phyloP scores from a whole-genome alignment of 1,140 invertebrate species.

The Pemphigus obesinymphae region DNA sequence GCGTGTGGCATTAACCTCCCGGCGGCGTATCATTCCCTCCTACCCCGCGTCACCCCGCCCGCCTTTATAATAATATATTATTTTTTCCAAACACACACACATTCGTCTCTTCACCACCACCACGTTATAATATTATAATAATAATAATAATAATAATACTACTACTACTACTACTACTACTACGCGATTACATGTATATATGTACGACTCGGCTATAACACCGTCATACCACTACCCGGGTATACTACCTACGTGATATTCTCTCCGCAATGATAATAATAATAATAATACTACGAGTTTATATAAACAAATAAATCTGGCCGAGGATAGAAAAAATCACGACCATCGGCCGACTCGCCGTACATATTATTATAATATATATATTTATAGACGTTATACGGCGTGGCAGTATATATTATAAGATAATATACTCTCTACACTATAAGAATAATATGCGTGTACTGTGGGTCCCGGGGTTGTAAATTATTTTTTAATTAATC shows the following conservation, averaged over 20 bases:
- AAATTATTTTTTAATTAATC: too few species aligned
- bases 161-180: neutral
- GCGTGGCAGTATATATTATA: too few species aligned
- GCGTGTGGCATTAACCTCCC: conserved; percentile 37
- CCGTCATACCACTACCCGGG: neutral
- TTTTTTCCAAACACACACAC: neutral
- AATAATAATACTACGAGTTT: conserved; percentile 16
- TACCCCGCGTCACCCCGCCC: neutral
- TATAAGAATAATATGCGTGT: too few species aligned
- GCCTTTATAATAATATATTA: neutral
- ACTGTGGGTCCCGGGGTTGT: too few species aligned
- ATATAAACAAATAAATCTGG: conserved; percentile 39
- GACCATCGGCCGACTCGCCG: neutral
- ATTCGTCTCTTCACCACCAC: neutral
- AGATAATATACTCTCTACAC: too few species aligned
- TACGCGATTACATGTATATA: neutral
- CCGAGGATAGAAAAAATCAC: neutral
- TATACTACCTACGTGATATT: neutral
- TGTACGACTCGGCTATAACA: too few species aligned
- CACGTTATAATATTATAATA: too few species aligned
- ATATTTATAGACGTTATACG: too few species aligned
- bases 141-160: neutral
- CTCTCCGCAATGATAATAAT: neutral
- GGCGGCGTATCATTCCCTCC: conserved; percentile 21
- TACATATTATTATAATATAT: too few species aligned